Base-by-base conservation (phyloP, 2,888 invertebrate species). In the Athripsodes cinereus region DNA sequence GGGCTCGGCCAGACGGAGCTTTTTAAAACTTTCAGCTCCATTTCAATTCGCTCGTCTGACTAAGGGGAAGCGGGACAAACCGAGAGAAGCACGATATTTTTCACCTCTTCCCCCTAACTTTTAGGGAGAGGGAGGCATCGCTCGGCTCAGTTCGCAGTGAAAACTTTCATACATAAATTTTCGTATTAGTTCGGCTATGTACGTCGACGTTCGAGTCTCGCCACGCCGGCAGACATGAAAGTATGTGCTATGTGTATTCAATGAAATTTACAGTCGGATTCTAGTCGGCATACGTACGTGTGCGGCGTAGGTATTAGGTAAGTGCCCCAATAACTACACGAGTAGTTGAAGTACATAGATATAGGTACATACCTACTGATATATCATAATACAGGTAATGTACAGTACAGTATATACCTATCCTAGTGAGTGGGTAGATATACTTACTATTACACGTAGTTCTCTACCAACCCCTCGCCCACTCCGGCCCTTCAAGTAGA, bases 1-100 rank as follows among this genome's bases (percentile, higher is more conserved):
- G 64, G 64, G 63, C 64, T 61, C 62, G 61, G 40, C 63, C 62
- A 53, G 61, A 59, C 62, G 63, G 56, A 59, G 64, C 64, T 61
- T 57, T 50, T 22, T 50, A 50, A 50, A 50, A 50, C 50, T 50
- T 50, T 16, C 26, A 50, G 50, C 50, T 50, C 22, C 22, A 13
- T 50, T 26, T 50, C 50, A 26, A 18, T 50, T 26, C 26, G 50
- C 20, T 19, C 48, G 48, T 48, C 48, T 48, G 48, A 48, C 48
- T 20, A 48, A 21, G 21, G 5, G 16, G 6, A 20, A 21, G 48
- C 19, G 48, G 48, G 48, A 21, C 2, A 11, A 19, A 16, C 48
- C 48, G 48, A 19, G 40, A 40, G 5, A 40, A 8, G 40, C 13
- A 11, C 19, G 48, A 20, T 26, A 22, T 26, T 50, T 21, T 50